Evolutionary conservation across 2,113 vertebrate genomes (phyloP).

Genomic region (Heterotilapia buettikoferi): DNA sequence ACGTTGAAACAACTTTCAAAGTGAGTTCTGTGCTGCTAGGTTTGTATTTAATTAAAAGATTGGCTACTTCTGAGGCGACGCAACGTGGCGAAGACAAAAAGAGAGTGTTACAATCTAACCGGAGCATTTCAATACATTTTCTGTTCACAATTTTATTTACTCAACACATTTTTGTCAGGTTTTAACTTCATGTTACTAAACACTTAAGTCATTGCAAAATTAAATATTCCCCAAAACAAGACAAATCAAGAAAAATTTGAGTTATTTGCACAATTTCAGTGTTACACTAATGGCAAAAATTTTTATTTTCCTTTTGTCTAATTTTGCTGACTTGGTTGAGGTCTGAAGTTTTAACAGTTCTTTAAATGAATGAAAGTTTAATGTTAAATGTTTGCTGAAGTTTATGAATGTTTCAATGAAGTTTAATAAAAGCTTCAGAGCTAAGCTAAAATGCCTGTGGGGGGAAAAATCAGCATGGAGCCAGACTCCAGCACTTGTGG

Average conservation of each 20-base stretch:
- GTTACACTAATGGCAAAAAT: neutral
- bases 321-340: neutral
- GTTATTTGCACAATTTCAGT: neutral
- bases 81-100: neutral
- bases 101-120: neutral
- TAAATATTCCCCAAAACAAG: neutral
- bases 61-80: neutral
- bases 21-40: neutral
- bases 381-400: neutral
- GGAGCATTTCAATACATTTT: neutral
- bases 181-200: neutral
- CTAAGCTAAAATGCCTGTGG: neutral
- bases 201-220: neutral
- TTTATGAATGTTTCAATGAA: neutral
- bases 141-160: neutral
- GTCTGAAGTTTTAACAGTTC: neutral
- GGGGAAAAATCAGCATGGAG: accelerated
- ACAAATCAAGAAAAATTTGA: neutral
- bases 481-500: neutral
- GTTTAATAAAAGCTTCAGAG: neutral
- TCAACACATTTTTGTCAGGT: accelerated
- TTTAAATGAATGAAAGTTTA: neutral
- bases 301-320: neutral
- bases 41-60: neutral
- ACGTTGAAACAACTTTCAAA: neutral